phyloP scores from a whole-genome alignment of 2,113 vertebrate species.

The Pseudorectes ferrugineus region DNA sequence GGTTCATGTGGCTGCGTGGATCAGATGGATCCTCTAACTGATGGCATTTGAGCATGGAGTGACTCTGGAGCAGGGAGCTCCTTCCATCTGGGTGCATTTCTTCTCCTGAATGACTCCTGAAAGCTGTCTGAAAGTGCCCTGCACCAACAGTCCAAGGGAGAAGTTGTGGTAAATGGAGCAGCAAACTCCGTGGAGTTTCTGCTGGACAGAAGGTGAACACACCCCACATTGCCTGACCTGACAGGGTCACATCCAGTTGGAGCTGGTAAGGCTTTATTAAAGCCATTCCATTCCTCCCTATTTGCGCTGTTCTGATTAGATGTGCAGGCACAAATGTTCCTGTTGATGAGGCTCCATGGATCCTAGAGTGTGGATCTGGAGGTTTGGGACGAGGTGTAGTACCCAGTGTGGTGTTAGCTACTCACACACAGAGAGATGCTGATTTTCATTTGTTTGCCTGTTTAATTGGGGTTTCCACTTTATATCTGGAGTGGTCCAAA shows the following conservation, averaged over 20 bases:
- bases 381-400: not conserved
- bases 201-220: not conserved
- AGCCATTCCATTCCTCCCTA: not conserved
- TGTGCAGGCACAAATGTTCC: not conserved
- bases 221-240: not conserved
- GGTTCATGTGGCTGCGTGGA: rapidly evolving
- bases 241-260: not conserved
- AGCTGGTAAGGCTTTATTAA: not conserved
- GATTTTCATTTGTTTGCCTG: not conserved
- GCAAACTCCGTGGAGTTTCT: not conserved
- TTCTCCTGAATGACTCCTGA: not conserved
- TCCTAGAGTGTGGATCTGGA: not conserved
- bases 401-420: not conserved
- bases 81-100: not conserved
- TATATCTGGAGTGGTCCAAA: not conserved
- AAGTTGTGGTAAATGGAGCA: not conserved
- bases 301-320: not conserved
- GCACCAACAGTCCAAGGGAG: not conserved
- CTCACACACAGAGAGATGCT: not conserved
- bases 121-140: not conserved
- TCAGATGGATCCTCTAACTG: not conserved
- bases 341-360: not conserved
- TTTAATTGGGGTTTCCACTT: not conserved
- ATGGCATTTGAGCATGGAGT: too few relatives aligned
- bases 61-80: not conserved